Percentiles rank a stretch among this genome's conserved stretches.
phyloP scores from a whole-genome alignment of 92 coral and sea anemone species.

The Umimayanthus kanabou region DNA sequence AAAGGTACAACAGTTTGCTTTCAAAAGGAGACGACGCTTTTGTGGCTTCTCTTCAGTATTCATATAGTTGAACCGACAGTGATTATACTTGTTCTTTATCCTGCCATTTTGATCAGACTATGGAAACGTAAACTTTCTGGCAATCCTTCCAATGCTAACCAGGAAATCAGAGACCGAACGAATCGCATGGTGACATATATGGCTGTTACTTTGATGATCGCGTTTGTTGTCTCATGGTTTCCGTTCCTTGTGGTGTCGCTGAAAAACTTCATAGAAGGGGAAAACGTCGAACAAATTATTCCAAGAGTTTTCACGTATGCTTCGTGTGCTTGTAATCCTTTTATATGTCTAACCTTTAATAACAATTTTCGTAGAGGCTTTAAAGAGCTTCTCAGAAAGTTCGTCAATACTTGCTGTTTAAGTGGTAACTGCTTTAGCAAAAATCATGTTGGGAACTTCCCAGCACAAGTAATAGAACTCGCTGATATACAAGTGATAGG shows the following conservation, averaged over 20 bases:
- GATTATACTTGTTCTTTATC: not conserved
- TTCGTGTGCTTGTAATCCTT: conserved; percentile 6
- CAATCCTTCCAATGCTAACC: not conserved
- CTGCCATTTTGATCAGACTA: conserved; percentile 7
- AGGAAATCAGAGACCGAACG: conserved; percentile 5
- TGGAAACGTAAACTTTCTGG: conserved; percentile 4
- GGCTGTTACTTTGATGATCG: not conserved
- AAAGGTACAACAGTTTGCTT: too few species aligned
- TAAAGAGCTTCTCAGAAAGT: not conserved
- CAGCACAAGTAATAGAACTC: too few species aligned
- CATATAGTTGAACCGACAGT: not conserved
- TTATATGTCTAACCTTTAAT: not conserved
- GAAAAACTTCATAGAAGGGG: not conserved
- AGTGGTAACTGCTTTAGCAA: not conserved
- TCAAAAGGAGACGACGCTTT: too few species aligned
- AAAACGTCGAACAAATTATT: not conserved
- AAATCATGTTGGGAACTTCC: too few species aligned
- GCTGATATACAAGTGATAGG: too few species aligned
- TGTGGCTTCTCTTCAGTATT: too few species aligned
- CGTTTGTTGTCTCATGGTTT: not conserved
- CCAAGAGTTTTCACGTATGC: not conserved
- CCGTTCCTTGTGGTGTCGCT: not conserved
- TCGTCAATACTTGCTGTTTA: not conserved
- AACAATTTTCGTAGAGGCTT: not conserved
- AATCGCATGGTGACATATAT: conserved; percentile 12